A percentile compares a stretch with the other conserved stretches of the same genome.
phyloP scores from a whole-genome alignment of 2,113 vertebrate genomes.

The Recurvirostra avosetta region DNA sequence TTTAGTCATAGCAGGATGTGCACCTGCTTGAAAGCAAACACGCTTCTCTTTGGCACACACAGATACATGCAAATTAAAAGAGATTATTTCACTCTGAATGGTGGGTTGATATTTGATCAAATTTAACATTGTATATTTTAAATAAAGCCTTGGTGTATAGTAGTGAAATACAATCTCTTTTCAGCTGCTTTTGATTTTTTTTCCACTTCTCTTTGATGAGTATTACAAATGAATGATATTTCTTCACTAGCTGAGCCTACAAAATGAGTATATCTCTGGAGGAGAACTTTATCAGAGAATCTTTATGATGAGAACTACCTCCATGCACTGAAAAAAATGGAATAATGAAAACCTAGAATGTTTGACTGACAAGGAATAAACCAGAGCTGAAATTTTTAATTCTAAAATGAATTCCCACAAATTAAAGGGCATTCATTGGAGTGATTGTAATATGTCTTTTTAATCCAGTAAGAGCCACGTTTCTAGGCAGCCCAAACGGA shows the following conservation, averaged over 20 bases:
- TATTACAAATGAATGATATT: constrained; percentile 56
- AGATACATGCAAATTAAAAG: constrained; percentile 68
- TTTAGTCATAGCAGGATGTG: constrained; percentile 69
- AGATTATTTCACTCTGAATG: constrained; percentile 62
- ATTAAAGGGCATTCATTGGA: not conserved
- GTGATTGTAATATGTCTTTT: not conserved
- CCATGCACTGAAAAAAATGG: not conserved
- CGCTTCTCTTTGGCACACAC: constrained; percentile 55
- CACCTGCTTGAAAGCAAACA: constrained; percentile 76
- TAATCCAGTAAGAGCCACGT: not conserved
- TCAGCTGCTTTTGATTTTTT: constrained; percentile 26
- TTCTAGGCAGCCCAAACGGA: not conserved
- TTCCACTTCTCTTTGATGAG: not conserved
- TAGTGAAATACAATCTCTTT: constrained; percentile 49
- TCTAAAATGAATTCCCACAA: not conserved
- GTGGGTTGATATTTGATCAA: constrained; percentile 65
- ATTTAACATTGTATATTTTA: constrained; percentile 56
- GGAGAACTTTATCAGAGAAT: constrained; percentile 54
- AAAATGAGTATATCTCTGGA: constrained; percentile 28
- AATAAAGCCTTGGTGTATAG: constrained; percentile 42
- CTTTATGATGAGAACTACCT: constrained; percentile 26
- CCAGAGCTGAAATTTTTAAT: constrained; percentile 20
- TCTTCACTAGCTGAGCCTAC: constrained; percentile 34
- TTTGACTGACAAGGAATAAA: constrained; percentile 51
- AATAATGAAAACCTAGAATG: constrained; percentile 1